Conservation (phyloP, 2,113 vertebrate species). For the Crocuta crocuta region DNA sequence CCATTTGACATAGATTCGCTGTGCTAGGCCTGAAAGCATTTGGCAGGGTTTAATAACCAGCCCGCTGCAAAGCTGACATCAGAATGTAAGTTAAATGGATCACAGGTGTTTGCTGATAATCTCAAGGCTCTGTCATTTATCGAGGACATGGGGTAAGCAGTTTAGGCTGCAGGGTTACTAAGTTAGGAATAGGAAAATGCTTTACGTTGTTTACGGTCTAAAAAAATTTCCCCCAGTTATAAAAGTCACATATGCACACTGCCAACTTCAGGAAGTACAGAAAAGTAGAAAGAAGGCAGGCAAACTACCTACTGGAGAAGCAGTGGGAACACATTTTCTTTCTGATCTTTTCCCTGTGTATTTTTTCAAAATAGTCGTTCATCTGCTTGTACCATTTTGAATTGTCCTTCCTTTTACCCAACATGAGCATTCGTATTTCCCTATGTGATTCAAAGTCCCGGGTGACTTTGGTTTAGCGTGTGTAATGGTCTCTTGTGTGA, state of each 20-base stretch:
- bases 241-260: not conserved
- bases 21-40: not conserved
- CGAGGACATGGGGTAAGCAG: not conserved
- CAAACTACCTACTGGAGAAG: not conserved
- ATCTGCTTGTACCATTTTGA: not conserved
- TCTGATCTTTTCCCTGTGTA: not conserved
- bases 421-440: accelerated
- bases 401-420: not conserved
- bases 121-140: not conserved
- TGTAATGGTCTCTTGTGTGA: not conserved
- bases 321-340: not conserved
- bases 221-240: not conserved
- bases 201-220: not conserved
- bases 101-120: not conserved
- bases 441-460: not conserved
- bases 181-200: not conserved
- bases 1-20: accelerated
- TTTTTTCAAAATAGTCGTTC: not conserved
- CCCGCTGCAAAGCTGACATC: not conserved
- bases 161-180: not conserved
- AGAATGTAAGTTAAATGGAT: not conserved
- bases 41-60: not conserved
- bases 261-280: not conserved
- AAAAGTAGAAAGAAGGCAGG: accelerated
- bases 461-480: not conserved